Conservation (phyloP, 2,797 vertebrate genomes). For the Lagocephalus sceleratus region DNA sequence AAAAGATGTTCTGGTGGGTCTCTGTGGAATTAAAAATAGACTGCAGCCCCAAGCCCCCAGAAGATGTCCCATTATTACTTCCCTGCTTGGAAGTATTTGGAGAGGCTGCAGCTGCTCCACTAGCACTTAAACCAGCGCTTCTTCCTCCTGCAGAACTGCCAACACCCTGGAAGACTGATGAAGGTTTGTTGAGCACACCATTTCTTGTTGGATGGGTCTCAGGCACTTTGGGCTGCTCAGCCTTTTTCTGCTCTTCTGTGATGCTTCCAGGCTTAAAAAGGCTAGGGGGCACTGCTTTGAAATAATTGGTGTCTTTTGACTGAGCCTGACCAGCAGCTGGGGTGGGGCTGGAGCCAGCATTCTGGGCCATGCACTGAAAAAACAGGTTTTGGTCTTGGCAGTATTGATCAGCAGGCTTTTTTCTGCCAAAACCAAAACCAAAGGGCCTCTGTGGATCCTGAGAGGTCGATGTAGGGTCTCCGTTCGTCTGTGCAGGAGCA, state of each 20-base stretch:
- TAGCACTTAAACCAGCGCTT: slow-evolving; percentile 46
- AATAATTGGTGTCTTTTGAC: slow-evolving; percentile 88
- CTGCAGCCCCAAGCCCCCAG: slow-evolving; percentile 69
- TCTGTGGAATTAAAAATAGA: slow-evolving; percentile 78
- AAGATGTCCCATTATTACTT: slow-evolving; percentile 58
- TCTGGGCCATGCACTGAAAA: slow-evolving; percentile 98
- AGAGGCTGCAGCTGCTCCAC: slow-evolving; percentile 40
- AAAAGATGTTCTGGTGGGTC: slow-evolving; percentile 93
- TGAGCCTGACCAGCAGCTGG: slow-evolving; percentile 74
- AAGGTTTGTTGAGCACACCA: slow-evolving; percentile 83
- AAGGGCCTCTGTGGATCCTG: slow-evolving; percentile 82
- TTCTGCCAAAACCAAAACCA: slow-evolving; percentile 84
- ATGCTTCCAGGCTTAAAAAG: slow-evolving; percentile 79
- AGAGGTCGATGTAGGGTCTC: slow-evolving; percentile 69
- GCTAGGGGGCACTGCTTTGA: slow-evolving; percentile 85
- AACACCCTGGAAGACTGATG: slow-evolving; percentile 81
- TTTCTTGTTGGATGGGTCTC: slow-evolving; percentile 84
- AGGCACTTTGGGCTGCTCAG: slow-evolving; percentile 76
- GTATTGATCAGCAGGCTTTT: slow-evolving; percentile 72
- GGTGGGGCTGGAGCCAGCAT: slow-evolving; percentile 74
- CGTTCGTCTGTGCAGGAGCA: slow-evolving; percentile 83
- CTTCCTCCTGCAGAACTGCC: slow-evolving; percentile 54
- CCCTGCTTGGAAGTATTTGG: slow-evolving; percentile 56
- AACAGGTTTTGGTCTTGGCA: slow-evolving; percentile 94
- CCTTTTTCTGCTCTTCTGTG: slow-evolving; percentile 77